Evolutionary conservation across 2,797 vertebrate genomes (phyloP).

Genomic region (Tokudaia muenninki): DNA sequence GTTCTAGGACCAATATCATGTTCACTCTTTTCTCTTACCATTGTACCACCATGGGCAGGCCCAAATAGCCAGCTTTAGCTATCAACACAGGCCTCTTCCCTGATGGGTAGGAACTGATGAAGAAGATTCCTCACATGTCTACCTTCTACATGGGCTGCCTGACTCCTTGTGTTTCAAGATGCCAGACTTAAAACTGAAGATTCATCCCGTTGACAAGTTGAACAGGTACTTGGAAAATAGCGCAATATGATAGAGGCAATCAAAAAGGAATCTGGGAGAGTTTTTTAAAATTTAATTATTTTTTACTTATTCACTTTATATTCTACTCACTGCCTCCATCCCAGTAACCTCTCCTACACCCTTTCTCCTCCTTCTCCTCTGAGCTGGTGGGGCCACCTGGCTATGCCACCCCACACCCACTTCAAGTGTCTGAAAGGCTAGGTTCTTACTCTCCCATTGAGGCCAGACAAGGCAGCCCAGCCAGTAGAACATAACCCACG

Average conservation of each 20-base stretch:
- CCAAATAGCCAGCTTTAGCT: background rate
- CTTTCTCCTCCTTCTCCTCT: background rate
- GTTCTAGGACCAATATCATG: fast-evolving
- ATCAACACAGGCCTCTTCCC: too few relatives aligned
- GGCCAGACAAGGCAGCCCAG: background rate
- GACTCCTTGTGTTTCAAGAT: background rate
- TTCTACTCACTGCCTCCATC: background rate
- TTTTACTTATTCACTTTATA: background rate
- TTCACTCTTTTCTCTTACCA: background rate
- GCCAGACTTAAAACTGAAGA: background rate
- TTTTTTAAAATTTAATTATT: background rate
- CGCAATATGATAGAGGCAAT: background rate
- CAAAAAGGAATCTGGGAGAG: background rate
- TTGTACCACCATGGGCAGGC: fast-evolving
- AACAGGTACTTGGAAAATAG: conserved; percentile 30
- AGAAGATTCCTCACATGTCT: background rate
- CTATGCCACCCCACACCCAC: background rate
- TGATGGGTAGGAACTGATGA: background rate
- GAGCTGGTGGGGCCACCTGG: too few relatives aligned
- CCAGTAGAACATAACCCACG: background rate
- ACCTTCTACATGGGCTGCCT: background rate
- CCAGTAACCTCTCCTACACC: background rate
- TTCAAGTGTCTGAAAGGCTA: background rate
- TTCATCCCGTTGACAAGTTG: background rate
- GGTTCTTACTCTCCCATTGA: background rate